Conservation (phyloP, 2,888 invertebrate species). For the Sinodicranocentrus sp. region DNA sequence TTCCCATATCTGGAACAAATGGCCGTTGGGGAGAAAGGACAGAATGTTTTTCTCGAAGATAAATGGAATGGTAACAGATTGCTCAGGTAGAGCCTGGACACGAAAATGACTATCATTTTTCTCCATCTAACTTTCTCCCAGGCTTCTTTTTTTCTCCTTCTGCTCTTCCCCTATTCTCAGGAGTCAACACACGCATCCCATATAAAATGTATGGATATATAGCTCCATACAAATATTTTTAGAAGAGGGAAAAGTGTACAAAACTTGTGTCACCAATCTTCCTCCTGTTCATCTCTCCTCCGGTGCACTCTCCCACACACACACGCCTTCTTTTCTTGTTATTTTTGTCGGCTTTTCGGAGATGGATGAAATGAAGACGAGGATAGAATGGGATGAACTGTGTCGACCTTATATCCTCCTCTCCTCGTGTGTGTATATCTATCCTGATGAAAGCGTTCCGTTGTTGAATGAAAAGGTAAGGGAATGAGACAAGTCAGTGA, state of each 20-base stretch:
- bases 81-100: slow-evolving; percentile 76
- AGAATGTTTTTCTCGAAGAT: slow-evolving; percentile 72
- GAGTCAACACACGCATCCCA: slow-evolving; percentile 48
- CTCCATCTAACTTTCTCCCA: slow-evolving; percentile 74
- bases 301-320: slow-evolving; percentile 5
- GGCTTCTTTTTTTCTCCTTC: slow-evolving; percentile 27
- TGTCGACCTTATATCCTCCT: slow-evolving; percentile 34
- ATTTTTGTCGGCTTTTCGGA: slow-evolving; percentile 21
- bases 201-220: slow-evolving; percentile 13
- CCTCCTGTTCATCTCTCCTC: slow-evolving; percentile 26
- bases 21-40: slow-evolving; percentile 73
- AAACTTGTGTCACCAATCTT: slow-evolving; percentile 37
- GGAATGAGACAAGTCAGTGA: slow-evolving; percentile 60
- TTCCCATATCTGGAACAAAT: slow-evolving; percentile 70
- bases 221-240: no score
- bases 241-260: slow-evolving; percentile 8
- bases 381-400: slow-evolving; percentile 52
- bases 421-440: slow-evolving; percentile 7
- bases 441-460: slow-evolving; percentile 40
- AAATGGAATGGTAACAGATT: slow-evolving; percentile 77
- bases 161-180: slow-evolving; percentile 57
- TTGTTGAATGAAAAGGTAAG: slow-evolving; percentile 64
- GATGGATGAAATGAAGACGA: slow-evolving; percentile 58
- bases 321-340: slow-evolving; percentile 42
- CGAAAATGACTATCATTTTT: slow-evolving; percentile 77